A percentile compares a stretch with the other conserved stretches of the same genome.
These are phyloP conservation scores for Probaryconus sp. DNA, from an alignment of 1,140 invertebrate genomes.

Conservation along the genomic window DNA sequence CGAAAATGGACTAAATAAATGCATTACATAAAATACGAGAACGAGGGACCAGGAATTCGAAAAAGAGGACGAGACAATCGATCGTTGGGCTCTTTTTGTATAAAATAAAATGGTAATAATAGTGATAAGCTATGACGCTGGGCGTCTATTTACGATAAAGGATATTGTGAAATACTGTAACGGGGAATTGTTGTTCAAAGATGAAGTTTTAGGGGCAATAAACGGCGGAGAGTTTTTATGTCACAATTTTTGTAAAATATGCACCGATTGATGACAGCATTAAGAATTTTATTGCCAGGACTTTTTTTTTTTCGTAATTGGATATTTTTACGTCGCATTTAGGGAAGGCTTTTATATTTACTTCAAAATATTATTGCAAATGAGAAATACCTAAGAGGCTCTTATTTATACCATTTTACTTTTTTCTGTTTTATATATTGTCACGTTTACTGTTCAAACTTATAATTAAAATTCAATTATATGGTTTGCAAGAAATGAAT, in stretches of 20 bases:
- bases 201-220: too few relatives aligned
- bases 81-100: conserved; percentile 18
- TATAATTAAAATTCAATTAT: not conserved
- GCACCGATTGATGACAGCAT: too few relatives aligned
- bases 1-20: conserved; percentile 52
- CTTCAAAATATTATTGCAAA: too few relatives aligned
- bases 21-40: conserved; percentile 29
- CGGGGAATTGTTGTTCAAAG: not conserved
- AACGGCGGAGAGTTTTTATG: too few relatives aligned
- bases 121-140: conserved; percentile 14
- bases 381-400: too few relatives aligned
- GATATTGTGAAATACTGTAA: not conserved
- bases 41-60: conserved; percentile 27
- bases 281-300: too few relatives aligned
- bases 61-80: conserved; percentile 27
- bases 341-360: too few relatives aligned
- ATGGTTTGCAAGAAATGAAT: too few relatives aligned
- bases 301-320: too few relatives aligned
- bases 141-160: conserved; percentile 16
- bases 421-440: not conserved
- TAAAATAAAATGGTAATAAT: conserved; percentile 20
- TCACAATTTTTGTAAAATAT: too few relatives aligned
- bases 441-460: conserved; percentile 4
- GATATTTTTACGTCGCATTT: too few relatives aligned
- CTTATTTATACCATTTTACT: too few relatives aligned